Base-by-base conservation (phyloP, 2,797 vertebrate genomes). In the Furcifer pardalis region DNA sequence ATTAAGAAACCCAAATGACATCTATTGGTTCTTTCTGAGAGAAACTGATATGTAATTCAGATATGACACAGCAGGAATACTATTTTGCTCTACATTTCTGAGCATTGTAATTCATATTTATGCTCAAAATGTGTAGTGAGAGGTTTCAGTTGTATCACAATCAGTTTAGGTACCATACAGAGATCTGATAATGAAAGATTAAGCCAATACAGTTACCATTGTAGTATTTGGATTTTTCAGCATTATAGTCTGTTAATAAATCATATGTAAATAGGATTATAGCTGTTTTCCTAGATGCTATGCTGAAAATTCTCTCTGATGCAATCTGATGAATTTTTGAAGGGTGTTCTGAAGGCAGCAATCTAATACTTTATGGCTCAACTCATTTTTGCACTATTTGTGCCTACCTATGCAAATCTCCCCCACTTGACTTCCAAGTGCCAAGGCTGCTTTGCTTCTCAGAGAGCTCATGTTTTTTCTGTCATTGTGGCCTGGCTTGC, bases 21-120 rank as follows among this genome's bases (percentile, higher is more conserved):
- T 68, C 5, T 56, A 6, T 8, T 3, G 10, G 74, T 62, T 13
- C n/a, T n/a, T 3, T 9, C 32, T 68, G 46, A 52, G 12, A 27
- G 63, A 15, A 35, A 42, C 13, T 49, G 30, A 44, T 12, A n/a
- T 73, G 37, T 72, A 15, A 81, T 72, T 81, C 40, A 59, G 52
- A 81, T 27, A 32, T 68, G 13, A 37, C 15, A 65, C 15, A 52
- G 19, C 25, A 63, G 13, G n/a, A 2, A 66, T 37, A 52, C 21
- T 65, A 66, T 76, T 83, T 76, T 83, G 32, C 8, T 83, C 37
- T 63, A 37, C 37, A 8, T 83, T 75, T 65, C 25, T 37, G 12
- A 66, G 25, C 9, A 42, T 32, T 63, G 10, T 37, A 56, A 68
- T 77, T 66, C 40, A 49, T 40, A 77, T 40, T 59, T 40, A 52